A percentile compares a stretch with the other conserved stretches of the same genome.
phyloP scores from a whole-genome alignment of 2,888 invertebrate genomes.

The Gerris lacustris region DNA sequence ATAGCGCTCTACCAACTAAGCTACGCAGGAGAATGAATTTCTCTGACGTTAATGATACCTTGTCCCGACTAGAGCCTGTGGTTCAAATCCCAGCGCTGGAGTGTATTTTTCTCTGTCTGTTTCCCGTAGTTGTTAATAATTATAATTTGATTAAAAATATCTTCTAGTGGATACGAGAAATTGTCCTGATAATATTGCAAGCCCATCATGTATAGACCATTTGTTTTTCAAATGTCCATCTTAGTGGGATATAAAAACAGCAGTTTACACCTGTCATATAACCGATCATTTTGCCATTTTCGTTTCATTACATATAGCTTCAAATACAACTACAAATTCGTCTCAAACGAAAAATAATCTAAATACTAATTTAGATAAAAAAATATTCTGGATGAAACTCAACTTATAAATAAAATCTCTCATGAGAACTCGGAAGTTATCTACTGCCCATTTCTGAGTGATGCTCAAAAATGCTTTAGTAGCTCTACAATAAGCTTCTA shows the following conservation, averaged over 20 bases:
- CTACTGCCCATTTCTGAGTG: not conserved
- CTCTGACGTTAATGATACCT: no score
- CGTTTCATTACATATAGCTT: not conserved
- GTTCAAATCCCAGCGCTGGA: no score
- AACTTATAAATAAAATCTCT: not conserved
- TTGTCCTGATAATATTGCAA: no score
- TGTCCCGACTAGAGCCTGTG: no score
- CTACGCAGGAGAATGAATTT: no score
- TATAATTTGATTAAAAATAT: no score
- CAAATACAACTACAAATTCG: not conserved
- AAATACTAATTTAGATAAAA: not conserved
- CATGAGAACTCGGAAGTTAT: not conserved
- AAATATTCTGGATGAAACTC: not conserved
- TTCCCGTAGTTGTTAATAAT: no score
- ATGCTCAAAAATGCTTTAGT: not conserved
- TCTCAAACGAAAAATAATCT: no score
- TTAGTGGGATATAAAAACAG: not conserved
- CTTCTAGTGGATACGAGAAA: no score
- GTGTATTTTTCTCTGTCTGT: no score
- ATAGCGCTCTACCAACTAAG: no score
- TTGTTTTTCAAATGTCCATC: not conserved
- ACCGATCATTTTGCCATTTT: not conserved
- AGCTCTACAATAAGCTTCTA: not conserved
- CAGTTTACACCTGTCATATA: not conserved
- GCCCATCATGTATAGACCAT: not conserved